phyloP scores from a whole-genome alignment of 2,797 vertebrate genomes.

The Sebastes baramenuke region DNA sequence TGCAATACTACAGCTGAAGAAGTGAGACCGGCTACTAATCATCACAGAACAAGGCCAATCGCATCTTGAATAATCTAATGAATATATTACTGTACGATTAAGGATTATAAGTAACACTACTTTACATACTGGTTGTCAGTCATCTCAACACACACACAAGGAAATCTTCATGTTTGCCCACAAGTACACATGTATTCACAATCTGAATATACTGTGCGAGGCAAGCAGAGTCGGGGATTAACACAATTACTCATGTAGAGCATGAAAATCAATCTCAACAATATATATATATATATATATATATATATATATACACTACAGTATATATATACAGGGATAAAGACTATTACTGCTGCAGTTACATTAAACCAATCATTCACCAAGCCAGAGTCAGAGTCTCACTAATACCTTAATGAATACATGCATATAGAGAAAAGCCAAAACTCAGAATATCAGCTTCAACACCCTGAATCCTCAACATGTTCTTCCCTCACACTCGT shows the following conservation, averaged over 20 bases:
- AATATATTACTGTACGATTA: conserved; percentile 20
- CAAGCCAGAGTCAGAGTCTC: conserved; percentile 32
- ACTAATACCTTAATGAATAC: conserved; percentile 72
- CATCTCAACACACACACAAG: neutral
- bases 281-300: neutral
- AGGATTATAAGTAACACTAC: neutral
- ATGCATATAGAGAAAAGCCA: conserved; percentile 55
- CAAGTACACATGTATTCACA: conserved; percentile 6
- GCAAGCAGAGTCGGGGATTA: conserved; percentile 49
- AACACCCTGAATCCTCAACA: conserved; percentile 22
- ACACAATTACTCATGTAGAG: conserved; percentile 41
- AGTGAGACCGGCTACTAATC: neutral
- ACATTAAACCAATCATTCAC: conserved; percentile 63
- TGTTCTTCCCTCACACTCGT: conserved; percentile 4
- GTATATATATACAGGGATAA: conserved; percentile 33
- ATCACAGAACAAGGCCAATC: conserved; percentile 17
- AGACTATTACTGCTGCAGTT: conserved; percentile 37
- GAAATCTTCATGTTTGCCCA: neutral
- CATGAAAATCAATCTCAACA: conserved; percentile 47
- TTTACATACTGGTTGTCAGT: conserved; percentile 6
- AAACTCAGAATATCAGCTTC: conserved; percentile 50
- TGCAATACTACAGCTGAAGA: neutral
- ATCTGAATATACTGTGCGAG: conserved; percentile 25
- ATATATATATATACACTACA: neutral
- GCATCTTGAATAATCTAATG: conserved; percentile 17